A percentile compares a stretch with the other conserved stretches of the same genome.
Evolutionary conservation across 2,113 vertebrate genomes (phyloP).

Genomic region (Cyphomyrus plagiostoma): DNA sequence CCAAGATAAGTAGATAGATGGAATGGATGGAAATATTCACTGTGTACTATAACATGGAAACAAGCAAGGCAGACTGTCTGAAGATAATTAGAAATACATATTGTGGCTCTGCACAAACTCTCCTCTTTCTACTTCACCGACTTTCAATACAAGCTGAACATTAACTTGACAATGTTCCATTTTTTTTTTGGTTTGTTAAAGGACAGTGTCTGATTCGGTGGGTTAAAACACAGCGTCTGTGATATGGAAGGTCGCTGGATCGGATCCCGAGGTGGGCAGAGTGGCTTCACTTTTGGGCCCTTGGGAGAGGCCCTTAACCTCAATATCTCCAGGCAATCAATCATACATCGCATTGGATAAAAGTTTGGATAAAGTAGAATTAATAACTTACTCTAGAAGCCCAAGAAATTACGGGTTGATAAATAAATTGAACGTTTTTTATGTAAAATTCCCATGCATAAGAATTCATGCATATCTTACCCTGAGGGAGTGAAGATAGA

Average conservation of each 20-base stretch:
- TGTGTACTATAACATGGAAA: not conserved
- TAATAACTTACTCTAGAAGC: not conserved
- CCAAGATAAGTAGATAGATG: not conserved
- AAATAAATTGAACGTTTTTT: not conserved
- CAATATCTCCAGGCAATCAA: not conserved
- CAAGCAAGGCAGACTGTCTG: not conserved
- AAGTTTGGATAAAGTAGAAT: not conserved
- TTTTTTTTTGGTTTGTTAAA: not conserved
- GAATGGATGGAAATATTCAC: not conserved
- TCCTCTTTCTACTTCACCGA: not conserved
- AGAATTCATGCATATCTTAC: not conserved
- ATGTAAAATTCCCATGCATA: not conserved
- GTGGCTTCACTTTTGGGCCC: not conserved
- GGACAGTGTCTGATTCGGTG: not conserved
- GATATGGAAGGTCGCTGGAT: not conserved
- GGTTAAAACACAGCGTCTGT: not conserved
- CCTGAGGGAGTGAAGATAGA: slow-evolving; percentile 26
- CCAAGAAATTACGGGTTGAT: not conserved
- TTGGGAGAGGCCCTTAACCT: not conserved
- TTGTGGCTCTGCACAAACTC: not conserved
- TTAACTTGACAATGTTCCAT: not conserved
- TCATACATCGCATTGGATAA: not conserved
- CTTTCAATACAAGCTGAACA: not conserved
- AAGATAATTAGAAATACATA: not conserved
- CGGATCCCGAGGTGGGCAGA: not conserved